Evolutionary conservation across 2,888 invertebrate genomes (phyloP).

Genomic region (Siphlonurus alternatus): DNA sequence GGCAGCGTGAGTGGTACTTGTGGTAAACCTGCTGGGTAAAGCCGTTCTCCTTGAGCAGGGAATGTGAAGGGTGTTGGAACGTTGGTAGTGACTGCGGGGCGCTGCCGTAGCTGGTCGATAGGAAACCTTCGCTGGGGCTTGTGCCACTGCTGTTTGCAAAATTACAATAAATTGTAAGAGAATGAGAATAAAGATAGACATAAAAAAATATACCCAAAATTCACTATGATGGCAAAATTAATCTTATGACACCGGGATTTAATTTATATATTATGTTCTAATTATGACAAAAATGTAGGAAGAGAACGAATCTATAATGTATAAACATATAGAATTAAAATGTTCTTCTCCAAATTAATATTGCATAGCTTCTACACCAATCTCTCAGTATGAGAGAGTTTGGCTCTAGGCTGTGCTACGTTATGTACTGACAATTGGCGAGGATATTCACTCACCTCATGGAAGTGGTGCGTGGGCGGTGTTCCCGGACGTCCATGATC

Average conservation of each 20-base stretch:
- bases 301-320: no score
- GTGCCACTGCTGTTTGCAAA: conserved; percentile 48
- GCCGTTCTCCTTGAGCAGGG: conserved; percentile 85
- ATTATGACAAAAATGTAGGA: no score
- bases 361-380: conserved; percentile 9
- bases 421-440: background rate
- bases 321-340: no score
- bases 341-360: background rate
- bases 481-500: conserved; percentile 87
- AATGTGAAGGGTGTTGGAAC: conserved; percentile 94
- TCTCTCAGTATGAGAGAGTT: conserved; percentile 1
- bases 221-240: no score
- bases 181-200: background rate
- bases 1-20: conserved; percentile 85
- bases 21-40: conserved; percentile 97
- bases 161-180: background rate
- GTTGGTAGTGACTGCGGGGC: conserved; percentile 70
- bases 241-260: no score
- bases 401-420: conserved; percentile 11
- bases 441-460: conserved; percentile 37
- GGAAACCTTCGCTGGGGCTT: conserved; percentile 44
- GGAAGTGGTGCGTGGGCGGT: conserved; percentile 59
- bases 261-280: no score
- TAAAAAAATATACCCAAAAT: background rate
- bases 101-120: conserved; percentile 59